Evolutionary conservation across 2,888 invertebrate genomes (phyloP).

Genomic region (Pachydiplax longipennis): DNA sequence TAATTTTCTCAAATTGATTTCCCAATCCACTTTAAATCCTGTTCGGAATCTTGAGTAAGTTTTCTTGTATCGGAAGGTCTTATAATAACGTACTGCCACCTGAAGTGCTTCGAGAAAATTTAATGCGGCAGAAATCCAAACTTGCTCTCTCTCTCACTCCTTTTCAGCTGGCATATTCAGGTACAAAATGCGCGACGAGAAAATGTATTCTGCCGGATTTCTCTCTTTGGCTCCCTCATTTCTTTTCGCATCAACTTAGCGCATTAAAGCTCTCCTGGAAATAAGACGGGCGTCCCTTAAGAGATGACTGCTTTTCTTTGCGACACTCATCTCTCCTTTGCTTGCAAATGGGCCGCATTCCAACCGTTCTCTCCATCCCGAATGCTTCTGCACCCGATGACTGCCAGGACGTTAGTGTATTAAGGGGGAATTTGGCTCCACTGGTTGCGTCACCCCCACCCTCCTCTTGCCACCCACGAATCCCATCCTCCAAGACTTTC

Average conservation of each 20-base stretch:
- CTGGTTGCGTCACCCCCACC: slow-evolving; percentile 23
- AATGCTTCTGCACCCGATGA: slow-evolving; percentile 5
- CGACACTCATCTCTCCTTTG: neutral
- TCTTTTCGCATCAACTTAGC: neutral
- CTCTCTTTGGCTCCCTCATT: too few relatives aligned
- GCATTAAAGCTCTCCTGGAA: neutral
- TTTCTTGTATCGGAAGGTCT: neutral
- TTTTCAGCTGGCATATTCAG: neutral
- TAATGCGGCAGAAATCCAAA: neutral
- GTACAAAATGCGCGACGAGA: too few relatives aligned
- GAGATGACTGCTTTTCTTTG: too few relatives aligned
- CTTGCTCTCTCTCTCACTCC: neutral
- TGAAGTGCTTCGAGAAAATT: neutral
- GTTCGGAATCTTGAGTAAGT: too few relatives aligned
- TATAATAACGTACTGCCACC: neutral
- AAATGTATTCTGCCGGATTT: neutral
- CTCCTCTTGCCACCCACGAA: neutral
- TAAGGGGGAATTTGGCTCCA: slow-evolving; percentile 13
- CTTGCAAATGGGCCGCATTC: neutral
- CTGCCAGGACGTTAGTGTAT: slow-evolving; percentile 30
- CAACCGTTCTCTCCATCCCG: neutral
- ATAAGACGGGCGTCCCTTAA: neutral
- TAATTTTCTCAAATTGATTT: too few relatives aligned
- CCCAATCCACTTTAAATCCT: too few relatives aligned
- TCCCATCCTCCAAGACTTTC: too few relatives aligned